Conservation (phyloP, 2,888 invertebrate genomes). For the Eumacrocentrus americanus region DNA sequence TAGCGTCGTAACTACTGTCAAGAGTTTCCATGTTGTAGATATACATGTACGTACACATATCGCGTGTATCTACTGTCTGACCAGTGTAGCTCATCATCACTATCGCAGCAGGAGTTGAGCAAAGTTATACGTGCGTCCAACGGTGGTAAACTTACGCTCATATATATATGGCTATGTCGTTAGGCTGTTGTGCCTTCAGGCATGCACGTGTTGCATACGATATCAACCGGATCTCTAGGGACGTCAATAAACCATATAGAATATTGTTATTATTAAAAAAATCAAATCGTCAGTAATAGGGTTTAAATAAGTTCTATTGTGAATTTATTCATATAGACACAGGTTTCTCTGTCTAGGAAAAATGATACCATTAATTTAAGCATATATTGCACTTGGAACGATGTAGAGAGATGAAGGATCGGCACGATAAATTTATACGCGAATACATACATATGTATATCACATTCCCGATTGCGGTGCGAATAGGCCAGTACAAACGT, state of each 20-base stretch:
- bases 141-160: constrained; percentile 13
- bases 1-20: constrained; percentile 4
- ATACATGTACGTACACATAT: neutral
- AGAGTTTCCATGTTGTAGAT: neutral
- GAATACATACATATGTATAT: too few relatives aligned
- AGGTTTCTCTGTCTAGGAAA: neutral
- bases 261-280: too few relatives aligned
- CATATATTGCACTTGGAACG: constrained; percentile 12
- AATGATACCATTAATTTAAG: neutral
- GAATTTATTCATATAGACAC: too few relatives aligned
- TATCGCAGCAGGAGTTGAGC: constrained; percentile 24
- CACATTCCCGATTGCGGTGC: neutral
- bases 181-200: constrained; percentile 2
- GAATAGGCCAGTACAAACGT: constrained; percentile 21
- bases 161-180: constrained; percentile 6
- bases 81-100: constrained; percentile 25
- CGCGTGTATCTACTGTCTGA: constrained; percentile 19
- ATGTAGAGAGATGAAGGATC: constrained; percentile 4
- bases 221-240: neutral
- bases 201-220: constrained; percentile 10
- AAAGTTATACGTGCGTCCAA: constrained; percentile 19
- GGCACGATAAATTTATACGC: too few relatives aligned
- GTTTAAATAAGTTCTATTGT: too few relatives aligned
- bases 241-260: too few relatives aligned
- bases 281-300: too few relatives aligned